Conservation (phyloP, 2,888 invertebrate genomes). For the Smittia aterrima region DNA sequence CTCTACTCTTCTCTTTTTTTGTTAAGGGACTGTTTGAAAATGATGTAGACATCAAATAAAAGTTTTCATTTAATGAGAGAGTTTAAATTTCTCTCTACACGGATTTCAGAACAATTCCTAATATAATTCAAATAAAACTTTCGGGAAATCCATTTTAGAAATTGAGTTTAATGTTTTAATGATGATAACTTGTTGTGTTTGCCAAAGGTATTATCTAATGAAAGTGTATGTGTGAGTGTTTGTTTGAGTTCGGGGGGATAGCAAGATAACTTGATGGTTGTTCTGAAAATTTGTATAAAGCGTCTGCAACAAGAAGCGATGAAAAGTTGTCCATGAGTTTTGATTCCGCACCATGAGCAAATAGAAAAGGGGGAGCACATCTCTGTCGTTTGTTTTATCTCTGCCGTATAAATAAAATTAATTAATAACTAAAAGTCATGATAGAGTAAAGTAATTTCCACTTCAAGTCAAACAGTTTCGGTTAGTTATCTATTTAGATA, state of each 20-base stretch:
- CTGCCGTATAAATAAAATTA: background rate
- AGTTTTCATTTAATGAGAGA: background rate
- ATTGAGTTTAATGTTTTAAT: constrained; percentile 29
- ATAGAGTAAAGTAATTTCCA: background rate
- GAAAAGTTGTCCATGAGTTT: background rate
- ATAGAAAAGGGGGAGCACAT: background rate
- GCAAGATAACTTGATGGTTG: no score
- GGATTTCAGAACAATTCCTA: background rate
- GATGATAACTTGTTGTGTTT: constrained; percentile 15
- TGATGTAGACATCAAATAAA: no score
- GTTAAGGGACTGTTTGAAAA: no score
- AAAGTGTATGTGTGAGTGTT: background rate
- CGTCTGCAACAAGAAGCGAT: background rate
- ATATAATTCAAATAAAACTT: constrained; percentile 28
- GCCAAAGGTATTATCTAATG: no score
- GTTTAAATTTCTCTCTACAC: background rate
- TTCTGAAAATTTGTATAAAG: no score
- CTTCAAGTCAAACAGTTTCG: background rate
- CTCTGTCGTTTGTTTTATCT: background rate
- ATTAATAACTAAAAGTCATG: background rate
- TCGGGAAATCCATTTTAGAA: constrained; percentile 9
- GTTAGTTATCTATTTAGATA: no score
- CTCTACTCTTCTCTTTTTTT: no score
- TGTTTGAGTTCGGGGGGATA: background rate
- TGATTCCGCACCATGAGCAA: background rate